Conservation (phyloP, 2,888 invertebrate genomes). For the Hyppa rectilinea region DNA sequence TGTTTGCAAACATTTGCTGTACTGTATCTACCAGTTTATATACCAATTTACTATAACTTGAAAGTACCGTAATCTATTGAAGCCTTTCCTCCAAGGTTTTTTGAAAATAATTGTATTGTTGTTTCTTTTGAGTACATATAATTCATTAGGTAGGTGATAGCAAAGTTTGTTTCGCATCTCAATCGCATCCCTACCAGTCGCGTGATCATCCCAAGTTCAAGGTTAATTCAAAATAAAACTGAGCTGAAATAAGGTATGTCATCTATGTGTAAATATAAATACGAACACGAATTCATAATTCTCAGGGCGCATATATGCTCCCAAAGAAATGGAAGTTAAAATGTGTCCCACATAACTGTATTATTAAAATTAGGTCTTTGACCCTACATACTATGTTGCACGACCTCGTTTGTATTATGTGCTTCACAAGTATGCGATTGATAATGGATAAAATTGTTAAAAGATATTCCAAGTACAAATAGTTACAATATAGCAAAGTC, state of each 20-base stretch:
- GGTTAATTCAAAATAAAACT: conserved; percentile 62
- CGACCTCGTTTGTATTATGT: neutral
- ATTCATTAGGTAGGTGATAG: neutral
- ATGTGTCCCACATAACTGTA: conserved; percentile 50
- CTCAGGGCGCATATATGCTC: accelerated
- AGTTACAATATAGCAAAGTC: neutral
- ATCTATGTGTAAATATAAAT: conserved; percentile 1
- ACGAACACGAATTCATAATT: neutral
- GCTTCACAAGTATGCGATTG: neutral
- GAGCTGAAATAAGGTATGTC: conserved; percentile 26
- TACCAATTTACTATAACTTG: conserved; percentile 16
- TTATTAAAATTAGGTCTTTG: conserved; percentile 56
- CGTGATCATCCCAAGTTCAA: conserved; percentile 78
- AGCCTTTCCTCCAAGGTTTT: conserved; percentile 12
- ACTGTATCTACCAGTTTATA: neutral
- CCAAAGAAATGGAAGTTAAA: conserved; percentile 3
- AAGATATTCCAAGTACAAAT: neutral
- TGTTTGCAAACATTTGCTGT: conserved; percentile 62
- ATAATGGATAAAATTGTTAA: neutral
- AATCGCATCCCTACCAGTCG: conserved; percentile 40
- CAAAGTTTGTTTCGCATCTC: conserved; percentile 19
- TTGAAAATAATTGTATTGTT: conserved; percentile 6
- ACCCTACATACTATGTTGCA: conserved; percentile 37
- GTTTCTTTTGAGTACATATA: conserved; percentile 13
- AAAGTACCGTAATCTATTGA: conserved; percentile 10